Evolutionary conservation across 2,888 invertebrate species (phyloP).

Genomic region (Dryococelus australis): DNA sequence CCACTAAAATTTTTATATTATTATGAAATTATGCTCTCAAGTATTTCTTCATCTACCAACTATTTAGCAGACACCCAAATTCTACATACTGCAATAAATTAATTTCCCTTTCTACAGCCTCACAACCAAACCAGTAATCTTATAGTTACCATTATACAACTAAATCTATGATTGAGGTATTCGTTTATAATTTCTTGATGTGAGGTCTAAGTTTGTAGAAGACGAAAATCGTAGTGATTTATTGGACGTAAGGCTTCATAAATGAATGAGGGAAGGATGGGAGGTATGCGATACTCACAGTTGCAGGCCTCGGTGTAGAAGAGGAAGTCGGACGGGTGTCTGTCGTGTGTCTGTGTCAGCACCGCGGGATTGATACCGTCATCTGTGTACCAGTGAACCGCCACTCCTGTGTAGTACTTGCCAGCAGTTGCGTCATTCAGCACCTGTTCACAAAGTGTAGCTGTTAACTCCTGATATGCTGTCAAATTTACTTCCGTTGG

Average conservation of each 20-base stretch:
- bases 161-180: too few relatives aligned
- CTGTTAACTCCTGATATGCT: background rate
- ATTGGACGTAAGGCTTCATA: background rate
- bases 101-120: too few relatives aligned
- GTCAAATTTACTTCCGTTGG: too few relatives aligned
- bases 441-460: background rate
- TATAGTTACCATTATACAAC: too few relatives aligned
- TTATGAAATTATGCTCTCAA: too few relatives aligned
- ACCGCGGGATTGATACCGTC: background rate
- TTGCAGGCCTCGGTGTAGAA: conserved; percentile 27
- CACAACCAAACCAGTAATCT: too few relatives aligned
- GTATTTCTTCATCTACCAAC: too few relatives aligned
- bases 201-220: background rate
- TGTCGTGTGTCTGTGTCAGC: background rate
- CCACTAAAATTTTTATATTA: too few relatives aligned
- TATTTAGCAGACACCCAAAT: too few relatives aligned
- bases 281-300: background rate
- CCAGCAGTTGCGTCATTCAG: background rate
- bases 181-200: too few relatives aligned
- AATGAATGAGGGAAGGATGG: background rate
- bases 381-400: conserved; percentile 25
- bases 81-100: too few relatives aligned
- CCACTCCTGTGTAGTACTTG: background rate
- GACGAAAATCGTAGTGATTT: background rate
- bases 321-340: background rate